Conservation (phyloP, 2,888 invertebrate genomes). For the Pemphredon lugubris region DNA sequence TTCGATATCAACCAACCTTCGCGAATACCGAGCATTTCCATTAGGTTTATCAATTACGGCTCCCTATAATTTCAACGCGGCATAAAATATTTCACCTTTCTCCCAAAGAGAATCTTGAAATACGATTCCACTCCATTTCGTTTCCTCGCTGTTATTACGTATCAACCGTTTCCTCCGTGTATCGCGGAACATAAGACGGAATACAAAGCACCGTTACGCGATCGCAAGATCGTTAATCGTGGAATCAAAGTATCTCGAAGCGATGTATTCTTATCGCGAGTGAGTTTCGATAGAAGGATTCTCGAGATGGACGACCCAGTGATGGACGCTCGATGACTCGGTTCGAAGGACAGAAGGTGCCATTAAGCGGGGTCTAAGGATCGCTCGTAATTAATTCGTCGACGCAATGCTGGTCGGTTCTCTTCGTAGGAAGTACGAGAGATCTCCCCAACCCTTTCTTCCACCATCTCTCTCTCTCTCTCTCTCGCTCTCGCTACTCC, state of each 20-base stretch:
- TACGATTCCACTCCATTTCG: too few species aligned
- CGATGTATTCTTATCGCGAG: too few species aligned
- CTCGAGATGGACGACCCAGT: neutral
- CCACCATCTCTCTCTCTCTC: constrained; percentile 2
- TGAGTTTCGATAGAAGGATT: too few species aligned
- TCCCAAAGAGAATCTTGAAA: too few species aligned
- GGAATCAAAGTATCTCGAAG: too few species aligned
- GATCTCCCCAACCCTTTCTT: constrained; percentile 22
- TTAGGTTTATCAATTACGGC: constrained; percentile 46
- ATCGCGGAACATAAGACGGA: too few species aligned
- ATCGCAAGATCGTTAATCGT: too few species aligned
- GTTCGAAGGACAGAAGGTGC: constrained; percentile 64
- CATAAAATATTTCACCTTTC: neutral
- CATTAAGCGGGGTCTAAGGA: constrained; percentile 65
- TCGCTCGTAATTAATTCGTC: constrained; percentile 75
- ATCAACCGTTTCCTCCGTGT: too few species aligned
- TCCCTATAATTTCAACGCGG: neutral
- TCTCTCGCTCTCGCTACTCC: neutral
- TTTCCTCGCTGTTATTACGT: too few species aligned
- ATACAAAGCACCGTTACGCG: too few species aligned
- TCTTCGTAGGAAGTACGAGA: constrained; percentile 26
- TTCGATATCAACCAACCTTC: constrained; percentile 35
- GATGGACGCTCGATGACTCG: constrained; percentile 58
- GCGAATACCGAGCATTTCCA: constrained; percentile 43
- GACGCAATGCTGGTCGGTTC: constrained; percentile 54